A percentile compares a stretch with the other conserved stretches of the same genome.
These are phyloP conservation scores for Pedionomus torquatus DNA, from an alignment of 2,113 vertebrate species.

Conservation along the genomic window DNA sequence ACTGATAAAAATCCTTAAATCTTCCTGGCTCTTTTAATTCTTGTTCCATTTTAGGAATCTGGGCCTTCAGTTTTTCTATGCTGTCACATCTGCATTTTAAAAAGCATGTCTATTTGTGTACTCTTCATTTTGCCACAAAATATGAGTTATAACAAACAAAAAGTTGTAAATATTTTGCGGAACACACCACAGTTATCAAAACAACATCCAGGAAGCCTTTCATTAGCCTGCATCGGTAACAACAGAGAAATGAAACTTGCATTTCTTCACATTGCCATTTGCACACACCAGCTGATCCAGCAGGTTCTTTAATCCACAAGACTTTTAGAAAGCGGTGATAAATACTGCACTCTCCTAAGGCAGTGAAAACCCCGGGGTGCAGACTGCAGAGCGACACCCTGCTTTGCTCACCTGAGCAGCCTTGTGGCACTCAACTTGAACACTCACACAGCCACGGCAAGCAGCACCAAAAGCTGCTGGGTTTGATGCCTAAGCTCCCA, in stretches of 20 bases:
- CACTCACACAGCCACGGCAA: background rate
- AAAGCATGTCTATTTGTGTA: slow-evolving; percentile 30
- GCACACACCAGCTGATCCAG: background rate
- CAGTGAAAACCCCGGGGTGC: background rate
- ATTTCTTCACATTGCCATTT: background rate
- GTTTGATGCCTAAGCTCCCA: background rate
- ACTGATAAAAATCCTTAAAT: slow-evolving; percentile 92
- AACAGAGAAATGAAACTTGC: background rate
- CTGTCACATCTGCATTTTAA: slow-evolving; percentile 84
- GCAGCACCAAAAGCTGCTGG: background rate
- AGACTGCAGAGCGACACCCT: background rate
- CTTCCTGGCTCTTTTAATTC: slow-evolving; percentile 87
- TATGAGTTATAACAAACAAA: background rate
- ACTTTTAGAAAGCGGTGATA: background rate
- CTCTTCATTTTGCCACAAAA: background rate
- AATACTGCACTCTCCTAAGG: background rate
- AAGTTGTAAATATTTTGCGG: background rate
- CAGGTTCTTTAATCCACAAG: background rate
- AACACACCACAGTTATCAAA: background rate
- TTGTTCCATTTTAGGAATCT: slow-evolving; percentile 90
- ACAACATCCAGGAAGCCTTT: background rate
- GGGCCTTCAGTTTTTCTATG: slow-evolving; percentile 89
- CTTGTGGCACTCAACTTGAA: background rate
- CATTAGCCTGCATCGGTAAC: background rate
- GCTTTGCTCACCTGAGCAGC: background rate